Evolutionary conservation across 2,113 vertebrate species (phyloP).

Genomic region (Corvus hawaiiensis): DNA sequence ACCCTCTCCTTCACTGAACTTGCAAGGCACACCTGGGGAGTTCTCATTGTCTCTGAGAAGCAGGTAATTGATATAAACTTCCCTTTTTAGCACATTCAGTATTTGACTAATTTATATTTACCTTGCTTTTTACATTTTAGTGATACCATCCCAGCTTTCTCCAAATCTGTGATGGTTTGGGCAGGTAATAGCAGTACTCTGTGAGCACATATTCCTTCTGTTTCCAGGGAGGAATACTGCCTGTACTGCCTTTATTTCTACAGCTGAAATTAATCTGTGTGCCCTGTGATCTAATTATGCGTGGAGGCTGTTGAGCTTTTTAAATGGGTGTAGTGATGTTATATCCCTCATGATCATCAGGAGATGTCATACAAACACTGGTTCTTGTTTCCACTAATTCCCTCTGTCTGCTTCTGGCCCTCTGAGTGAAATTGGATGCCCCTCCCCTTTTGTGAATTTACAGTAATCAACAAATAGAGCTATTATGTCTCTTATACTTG

Average conservation of each 20-base stretch:
- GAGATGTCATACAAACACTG: not conserved
- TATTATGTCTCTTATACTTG: not conserved
- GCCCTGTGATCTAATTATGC: not conserved
- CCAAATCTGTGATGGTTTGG: not conserved
- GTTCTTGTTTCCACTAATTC: constrained; percentile 1
- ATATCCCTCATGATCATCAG: not conserved
- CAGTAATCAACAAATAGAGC: not conserved
- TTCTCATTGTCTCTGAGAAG: not conserved
- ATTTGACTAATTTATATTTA: not conserved
- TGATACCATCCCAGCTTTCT: not conserved
- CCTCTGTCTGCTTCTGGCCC: not conserved
- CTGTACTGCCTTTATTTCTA: not conserved
- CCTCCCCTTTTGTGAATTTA: not conserved
- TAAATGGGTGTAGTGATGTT: not conserved
- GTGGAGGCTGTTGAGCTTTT: not conserved
- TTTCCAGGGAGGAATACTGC: not conserved
- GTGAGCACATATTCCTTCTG: not conserved
- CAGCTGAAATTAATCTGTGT: not conserved
- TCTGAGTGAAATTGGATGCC: not conserved
- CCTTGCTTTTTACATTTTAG: not conserved
- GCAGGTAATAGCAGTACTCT: not conserved
- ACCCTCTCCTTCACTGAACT: not conserved
- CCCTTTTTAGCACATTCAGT: not conserved
- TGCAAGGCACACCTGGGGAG: not conserved
- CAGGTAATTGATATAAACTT: not conserved